Base-by-base conservation (phyloP, 2,888 invertebrate genomes). In the Yponomeuta sedellus region DNA sequence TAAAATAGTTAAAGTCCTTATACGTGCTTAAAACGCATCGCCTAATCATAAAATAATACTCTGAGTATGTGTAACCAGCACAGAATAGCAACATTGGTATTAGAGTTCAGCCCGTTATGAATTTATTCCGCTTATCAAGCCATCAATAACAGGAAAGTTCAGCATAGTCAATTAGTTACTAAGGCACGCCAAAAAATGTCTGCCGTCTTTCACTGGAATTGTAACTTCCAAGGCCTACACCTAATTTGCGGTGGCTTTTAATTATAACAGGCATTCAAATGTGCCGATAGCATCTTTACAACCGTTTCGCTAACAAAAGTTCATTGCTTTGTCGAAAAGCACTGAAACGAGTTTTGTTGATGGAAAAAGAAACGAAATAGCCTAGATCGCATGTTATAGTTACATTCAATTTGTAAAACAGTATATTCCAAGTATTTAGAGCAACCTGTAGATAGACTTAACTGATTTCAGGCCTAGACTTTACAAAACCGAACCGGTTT, bases 201-300 rank as follows among this genome's bases (percentile, higher is more conserved):
- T 39, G 5, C n/a, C 20, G 20, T 59, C 12, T 11, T 22, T 22
- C 59, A 59, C 44, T 52, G 44, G 44, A 52, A 52, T 12, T 11
- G 34, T n/a, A 62, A 63, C 44, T 63, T 63, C 12, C 28, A 63
- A 63, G 63, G 63, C 52, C 44, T 44, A 6, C 40, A 44, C 6
- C 63, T 40, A 63, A 40, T 62, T 63, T 63, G 63, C 22, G 63
- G 12, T 44, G 20, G 25, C 22, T 40, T 20, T 63, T 63, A 63
- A 63, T 63, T 52, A 34, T 59, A 59, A 52, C 25, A 16, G 63
- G 40, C 40, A n/a, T 63, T 63, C 44, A 63, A 63, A 63, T 20
- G 40, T 44, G 22, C 63, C 20, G 44, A 63, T 63, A 63, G 20
- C 19, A 40, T 63, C 44, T 59, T 25, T 22, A 59, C 22, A 8